Percentiles rank a stretch among this genome's conserved stretches.
Evolutionary conservation across 2,888 invertebrate species (phyloP).

Genomic region (Sipha maydis): DNA sequence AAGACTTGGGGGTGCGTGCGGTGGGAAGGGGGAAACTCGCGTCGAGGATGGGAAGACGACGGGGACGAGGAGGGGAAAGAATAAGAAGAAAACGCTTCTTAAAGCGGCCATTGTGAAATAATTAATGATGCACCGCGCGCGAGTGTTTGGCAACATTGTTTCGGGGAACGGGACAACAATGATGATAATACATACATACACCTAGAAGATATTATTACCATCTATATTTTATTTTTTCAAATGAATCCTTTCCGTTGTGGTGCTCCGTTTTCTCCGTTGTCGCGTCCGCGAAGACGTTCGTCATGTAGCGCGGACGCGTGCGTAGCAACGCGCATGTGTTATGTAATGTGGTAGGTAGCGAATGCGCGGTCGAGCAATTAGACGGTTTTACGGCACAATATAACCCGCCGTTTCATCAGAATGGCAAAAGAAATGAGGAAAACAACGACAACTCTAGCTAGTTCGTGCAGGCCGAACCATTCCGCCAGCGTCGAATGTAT

Average conservation of each 20-base stretch:
- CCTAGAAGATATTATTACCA: not conserved
- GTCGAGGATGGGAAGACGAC: not conserved
- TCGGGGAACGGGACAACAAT: slow-evolving; percentile 19
- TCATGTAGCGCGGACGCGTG: not conserved
- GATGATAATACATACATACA: not conserved
- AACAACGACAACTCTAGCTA: not conserved
- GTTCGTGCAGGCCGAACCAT: not conserved
- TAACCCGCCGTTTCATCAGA: not conserved
- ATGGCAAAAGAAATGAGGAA: not conserved
- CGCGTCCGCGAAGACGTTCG: not conserved
- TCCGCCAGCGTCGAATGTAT: not conserved
- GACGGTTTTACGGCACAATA: not conserved
- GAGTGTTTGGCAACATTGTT: slow-evolving; percentile 45
- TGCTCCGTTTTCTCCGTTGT: not conserved
- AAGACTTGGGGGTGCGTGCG: not conserved
- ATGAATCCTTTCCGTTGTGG: not conserved
- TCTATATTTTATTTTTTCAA: not conserved
- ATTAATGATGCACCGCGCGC: slow-evolving; percentile 46
- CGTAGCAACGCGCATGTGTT: not conserved
- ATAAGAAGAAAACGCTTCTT: slow-evolving; percentile 18
- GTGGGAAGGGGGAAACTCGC: not conserved
- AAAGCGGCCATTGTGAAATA: slow-evolving; percentile 53
- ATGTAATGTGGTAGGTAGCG: not conserved
- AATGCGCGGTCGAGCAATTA: not conserved
- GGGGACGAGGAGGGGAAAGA: not conserved